Conservation (phyloP, 2,113 vertebrate genomes). For the Colossoma macropomum region DNA sequence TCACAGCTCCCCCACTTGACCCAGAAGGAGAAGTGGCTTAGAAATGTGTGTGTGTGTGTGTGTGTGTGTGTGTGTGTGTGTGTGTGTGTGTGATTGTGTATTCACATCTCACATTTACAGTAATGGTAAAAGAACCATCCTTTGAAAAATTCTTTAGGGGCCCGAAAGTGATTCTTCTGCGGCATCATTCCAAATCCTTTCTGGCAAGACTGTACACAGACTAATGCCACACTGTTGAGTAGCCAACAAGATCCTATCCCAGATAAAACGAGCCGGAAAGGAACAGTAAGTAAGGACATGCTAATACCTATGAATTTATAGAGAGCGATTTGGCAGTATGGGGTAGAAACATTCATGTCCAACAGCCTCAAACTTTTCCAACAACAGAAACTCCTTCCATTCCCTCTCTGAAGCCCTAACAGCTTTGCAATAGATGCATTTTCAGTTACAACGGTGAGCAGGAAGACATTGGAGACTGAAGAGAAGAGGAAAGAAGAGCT, state of each 20-base stretch:
- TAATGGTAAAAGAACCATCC: too few species aligned
- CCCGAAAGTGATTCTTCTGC: background rate
- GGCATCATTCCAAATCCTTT: background rate
- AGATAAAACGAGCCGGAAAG: conserved; percentile 35
- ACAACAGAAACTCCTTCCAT: conserved; percentile 57
- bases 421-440: conserved; percentile 14
- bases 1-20: too few species aligned
- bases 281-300: conserved; percentile 30
- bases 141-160: background rate
- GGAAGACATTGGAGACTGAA: conserved; percentile 31
- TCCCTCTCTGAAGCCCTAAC: conserved; percentile 43
- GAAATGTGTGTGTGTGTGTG: too few species aligned
- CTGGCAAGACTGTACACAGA: background rate
- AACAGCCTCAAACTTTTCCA: conserved; percentile 63
- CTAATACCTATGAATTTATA: conserved; percentile 43
- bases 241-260: background rate
- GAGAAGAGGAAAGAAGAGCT: background rate
- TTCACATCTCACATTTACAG: background rate
- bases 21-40: too few species aligned
- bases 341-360: conserved; percentile 48
- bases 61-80: too few species aligned
- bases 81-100: too few species aligned
- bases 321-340: conserved; percentile 61
- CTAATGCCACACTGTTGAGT: background rate
- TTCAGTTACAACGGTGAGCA: background rate